Percentiles rank a stretch among this genome's conserved stretches.
These are phyloP conservation scores for Pygmarrhopalites habei DNA, from an alignment of 1,140 invertebrate genomes.

Conservation along the genomic window DNA sequence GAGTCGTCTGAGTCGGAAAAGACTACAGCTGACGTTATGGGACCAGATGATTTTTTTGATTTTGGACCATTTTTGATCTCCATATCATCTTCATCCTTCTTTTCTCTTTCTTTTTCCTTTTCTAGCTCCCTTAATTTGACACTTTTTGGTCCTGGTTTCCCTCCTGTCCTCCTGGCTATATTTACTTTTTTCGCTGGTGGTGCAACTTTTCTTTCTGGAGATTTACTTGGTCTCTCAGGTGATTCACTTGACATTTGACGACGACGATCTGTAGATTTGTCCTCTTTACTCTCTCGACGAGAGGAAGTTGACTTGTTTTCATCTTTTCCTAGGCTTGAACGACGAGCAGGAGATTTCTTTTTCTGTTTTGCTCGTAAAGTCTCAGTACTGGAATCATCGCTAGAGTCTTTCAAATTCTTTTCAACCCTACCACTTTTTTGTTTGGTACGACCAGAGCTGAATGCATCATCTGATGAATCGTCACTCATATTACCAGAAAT, in stretches of 20 bases:
- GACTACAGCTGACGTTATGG: not conserved
- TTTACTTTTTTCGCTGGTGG: not conserved
- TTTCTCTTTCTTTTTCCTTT: slow-evolving; percentile 3
- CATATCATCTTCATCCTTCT: not conserved
- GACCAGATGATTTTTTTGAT: not conserved
- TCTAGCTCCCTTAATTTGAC: not conserved
- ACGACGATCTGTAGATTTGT: too few species aligned
- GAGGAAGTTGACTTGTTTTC: not conserved
- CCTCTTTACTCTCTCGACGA: too few species aligned
- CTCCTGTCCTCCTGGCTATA: not conserved
- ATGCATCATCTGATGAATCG: not conserved
- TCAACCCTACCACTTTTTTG: not conserved
- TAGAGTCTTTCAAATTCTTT: not conserved
- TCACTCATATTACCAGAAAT: not conserved
- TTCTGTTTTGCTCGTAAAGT: not conserved
- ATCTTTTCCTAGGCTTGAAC: not conserved
- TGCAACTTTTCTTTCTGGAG: too few species aligned
- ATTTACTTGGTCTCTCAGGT: too few species aligned
- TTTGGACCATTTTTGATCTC: not conserved
- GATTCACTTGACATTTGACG: too few species aligned
- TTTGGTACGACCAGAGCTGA: not conserved
- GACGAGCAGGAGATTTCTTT: not conserved
- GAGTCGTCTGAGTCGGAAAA: not conserved
- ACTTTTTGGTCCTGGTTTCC: slow-evolving; percentile 3
- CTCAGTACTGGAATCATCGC: not conserved